Percentiles rank a stretch among this genome's conserved stretches.
These are phyloP conservation scores for Dolichoris vasculosae DNA, from an alignment of 1,140 invertebrate species.

Conservation along the genomic window DNA sequence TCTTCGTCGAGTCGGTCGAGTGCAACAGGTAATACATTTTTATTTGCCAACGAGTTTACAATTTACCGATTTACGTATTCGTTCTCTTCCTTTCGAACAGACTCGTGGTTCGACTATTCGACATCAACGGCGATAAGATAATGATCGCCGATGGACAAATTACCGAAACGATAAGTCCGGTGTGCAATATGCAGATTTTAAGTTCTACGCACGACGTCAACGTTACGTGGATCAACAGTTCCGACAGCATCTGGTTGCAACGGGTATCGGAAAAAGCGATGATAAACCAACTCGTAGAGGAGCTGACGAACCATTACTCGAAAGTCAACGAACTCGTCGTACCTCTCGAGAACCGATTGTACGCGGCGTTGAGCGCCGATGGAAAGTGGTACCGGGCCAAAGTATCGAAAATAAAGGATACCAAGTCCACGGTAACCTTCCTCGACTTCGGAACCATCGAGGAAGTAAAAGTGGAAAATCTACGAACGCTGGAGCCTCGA, in stretches of 20 bases:
- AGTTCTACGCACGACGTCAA: constrained; percentile 73
- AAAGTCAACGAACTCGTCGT: constrained; percentile 61
- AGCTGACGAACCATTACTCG: constrained; percentile 77
- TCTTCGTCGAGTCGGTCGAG: constrained; percentile 77
- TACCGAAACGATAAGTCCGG: constrained; percentile 72
- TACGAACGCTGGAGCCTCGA: constrained; percentile 71
- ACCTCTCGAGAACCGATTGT: constrained; percentile 73
- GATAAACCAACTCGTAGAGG: constrained; percentile 72
- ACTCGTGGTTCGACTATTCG: constrained; percentile 77
- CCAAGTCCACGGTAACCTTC: constrained; percentile 63
- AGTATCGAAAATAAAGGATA: constrained; percentile 54
- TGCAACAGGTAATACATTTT: constrained; percentile 73
- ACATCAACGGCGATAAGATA: constrained; percentile 76
- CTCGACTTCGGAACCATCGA: constrained; percentile 77
- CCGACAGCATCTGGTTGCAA: constrained; percentile 79
- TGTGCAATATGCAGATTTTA: constrained; percentile 77
- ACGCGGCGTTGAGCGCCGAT: constrained; percentile 78
- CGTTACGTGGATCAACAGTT: constrained; percentile 72
- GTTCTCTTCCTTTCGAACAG: constrained; percentile 68
- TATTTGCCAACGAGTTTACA: too few relatives aligned
- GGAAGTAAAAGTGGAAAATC: constrained; percentile 56
- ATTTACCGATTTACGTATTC: constrained; percentile 37
- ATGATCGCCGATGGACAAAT: constrained; percentile 73
- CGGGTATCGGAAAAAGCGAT: constrained; percentile 67
- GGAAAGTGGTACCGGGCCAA: constrained; percentile 76